These are phyloP conservation scores for Hirtodrosophila alboralis DNA, from an alignment of 2,888 invertebrate species.

Conservation along the genomic window DNA sequence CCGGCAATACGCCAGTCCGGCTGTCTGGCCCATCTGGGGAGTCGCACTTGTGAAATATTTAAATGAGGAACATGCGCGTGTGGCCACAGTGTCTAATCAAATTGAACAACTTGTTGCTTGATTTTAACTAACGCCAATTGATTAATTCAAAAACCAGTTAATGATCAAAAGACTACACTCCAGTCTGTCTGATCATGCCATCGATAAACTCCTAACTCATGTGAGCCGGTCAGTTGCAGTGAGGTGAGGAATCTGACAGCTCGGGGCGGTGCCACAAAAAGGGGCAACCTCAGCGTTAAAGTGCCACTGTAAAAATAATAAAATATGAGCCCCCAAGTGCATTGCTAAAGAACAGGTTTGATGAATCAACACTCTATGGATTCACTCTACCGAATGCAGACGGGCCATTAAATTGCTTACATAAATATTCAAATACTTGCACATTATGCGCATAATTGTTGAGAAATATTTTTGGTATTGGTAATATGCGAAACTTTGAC, in stretches of 20 bases:
- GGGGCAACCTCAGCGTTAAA: slow-evolving; percentile 42
- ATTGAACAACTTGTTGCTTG: slow-evolving; percentile 70
- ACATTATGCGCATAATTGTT: slow-evolving; percentile 68
- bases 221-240: too few species aligned
- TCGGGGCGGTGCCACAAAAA: slow-evolving; percentile 16
- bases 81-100: slow-evolving; percentile 31
- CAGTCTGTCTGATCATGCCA: slow-evolving; percentile 20
- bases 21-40: slow-evolving; percentile 4
- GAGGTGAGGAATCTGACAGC: slow-evolving; percentile 12
- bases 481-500: slow-evolving; percentile 44
- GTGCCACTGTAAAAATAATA: slow-evolving; percentile 40
- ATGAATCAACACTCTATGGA: slow-evolving; percentile 38
- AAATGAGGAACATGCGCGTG: slow-evolving; percentile 70
- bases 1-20: slow-evolving; percentile 1
- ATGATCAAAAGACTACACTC: slow-evolving; percentile 8
- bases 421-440: slow-evolving; percentile 49
- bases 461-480: slow-evolving; percentile 37
- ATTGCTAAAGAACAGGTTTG: slow-evolving; percentile 58
- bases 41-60: slow-evolving; percentile 62
- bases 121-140: slow-evolving; percentile 42
- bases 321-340: slow-evolving; percentile 45
- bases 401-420: slow-evolving; percentile 33
- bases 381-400: not conserved
- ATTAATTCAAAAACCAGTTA: slow-evolving; percentile 33
- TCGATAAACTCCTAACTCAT: slow-evolving; percentile 44